These are phyloP conservation scores for Nezara viridula DNA, from an alignment of 2,888 invertebrate species.

Conservation along the genomic window DNA sequence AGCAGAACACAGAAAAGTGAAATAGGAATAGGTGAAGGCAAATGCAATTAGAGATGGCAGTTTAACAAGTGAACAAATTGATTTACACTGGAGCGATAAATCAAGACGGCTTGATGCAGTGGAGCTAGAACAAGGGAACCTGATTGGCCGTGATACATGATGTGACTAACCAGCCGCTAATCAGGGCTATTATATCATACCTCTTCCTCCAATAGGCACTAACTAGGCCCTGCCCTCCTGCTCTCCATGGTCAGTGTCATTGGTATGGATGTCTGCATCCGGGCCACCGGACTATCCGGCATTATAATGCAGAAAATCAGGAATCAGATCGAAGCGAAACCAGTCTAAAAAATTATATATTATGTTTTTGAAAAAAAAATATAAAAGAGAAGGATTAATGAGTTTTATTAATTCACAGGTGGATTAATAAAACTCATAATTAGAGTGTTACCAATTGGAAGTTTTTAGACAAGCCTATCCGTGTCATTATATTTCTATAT, in stretches of 20 bases:
- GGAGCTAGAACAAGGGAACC: slow-evolving; percentile 27
- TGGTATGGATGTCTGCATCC: background rate
- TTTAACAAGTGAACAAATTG: slow-evolving; percentile 33
- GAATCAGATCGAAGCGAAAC: too few species aligned
- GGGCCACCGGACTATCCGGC: background rate
- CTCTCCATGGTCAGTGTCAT: slow-evolving; percentile 11
- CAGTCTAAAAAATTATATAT: too few species aligned
- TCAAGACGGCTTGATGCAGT: slow-evolving; percentile 1
- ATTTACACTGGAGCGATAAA: slow-evolving; percentile 28
- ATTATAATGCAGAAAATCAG: background rate
- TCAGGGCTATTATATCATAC: slow-evolving; percentile 34
- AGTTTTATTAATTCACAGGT: too few species aligned
- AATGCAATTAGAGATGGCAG: slow-evolving; percentile 36
- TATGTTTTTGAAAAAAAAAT: too few species aligned
- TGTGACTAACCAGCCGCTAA: slow-evolving; percentile 25
- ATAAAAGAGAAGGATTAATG: too few species aligned
- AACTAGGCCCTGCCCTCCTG: background rate
- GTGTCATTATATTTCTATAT: too few species aligned
- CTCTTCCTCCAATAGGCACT: slow-evolving; percentile 35
- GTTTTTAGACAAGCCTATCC: too few species aligned
- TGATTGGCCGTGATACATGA: slow-evolving; percentile 44
- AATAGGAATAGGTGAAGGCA: background rate
- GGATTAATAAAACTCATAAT: too few species aligned
- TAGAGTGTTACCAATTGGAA: too few species aligned
- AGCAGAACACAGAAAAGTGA: background rate